Evolutionary conservation across 2,797 vertebrate species (phyloP), one percentile per base, ranked within the genome.

Genomic region (Pyrrhura leucotis): DNA sequence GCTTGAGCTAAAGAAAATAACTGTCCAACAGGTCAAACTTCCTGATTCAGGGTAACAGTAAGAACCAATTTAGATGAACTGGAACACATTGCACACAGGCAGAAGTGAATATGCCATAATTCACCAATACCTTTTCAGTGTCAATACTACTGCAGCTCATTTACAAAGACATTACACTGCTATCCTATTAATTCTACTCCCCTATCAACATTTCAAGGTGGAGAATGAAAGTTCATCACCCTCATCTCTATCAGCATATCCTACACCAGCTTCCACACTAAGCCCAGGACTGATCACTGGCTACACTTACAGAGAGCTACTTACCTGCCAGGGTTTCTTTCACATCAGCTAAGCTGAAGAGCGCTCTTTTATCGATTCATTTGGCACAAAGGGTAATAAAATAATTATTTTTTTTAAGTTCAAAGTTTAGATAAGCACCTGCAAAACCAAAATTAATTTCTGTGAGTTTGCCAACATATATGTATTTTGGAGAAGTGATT

Each of bases 381-480:
- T 39, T 89, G 75, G 42, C 62, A 56, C 22, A 9, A 93, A 72
- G 7, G 28, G n/a, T 22, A 90, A 51, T 53, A 77, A 77, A 67
- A 78, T 58, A 83, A 69, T 37, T 31, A 5, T 15, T 4, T 28
- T 82, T 62, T 26, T 15, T 6, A 93, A 71, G 54, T 51, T 93
- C 76, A 90, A 78, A 88, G 47, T 48, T 51, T 89, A 50, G 56
- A 58, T 94, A 93, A 95, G 54, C 74, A 87, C 86, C 94, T 95
- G 91, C 35, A 90, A 93, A 92, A 96, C 45, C 91, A 96, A 56
- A 82, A 39, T 0, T 0, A 88, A 75, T 14, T 40, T 82, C 28
- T 23, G 40, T 40, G 56, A 14, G 37, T 77, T 67, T 83, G 59
- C 88, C 93, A 88, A 80, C 26, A 35, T 19, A 65, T 4, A 67